Evolutionary conservation across 2,113 vertebrate species (phyloP).

Genomic region (Eleginops maclovinus): DNA sequence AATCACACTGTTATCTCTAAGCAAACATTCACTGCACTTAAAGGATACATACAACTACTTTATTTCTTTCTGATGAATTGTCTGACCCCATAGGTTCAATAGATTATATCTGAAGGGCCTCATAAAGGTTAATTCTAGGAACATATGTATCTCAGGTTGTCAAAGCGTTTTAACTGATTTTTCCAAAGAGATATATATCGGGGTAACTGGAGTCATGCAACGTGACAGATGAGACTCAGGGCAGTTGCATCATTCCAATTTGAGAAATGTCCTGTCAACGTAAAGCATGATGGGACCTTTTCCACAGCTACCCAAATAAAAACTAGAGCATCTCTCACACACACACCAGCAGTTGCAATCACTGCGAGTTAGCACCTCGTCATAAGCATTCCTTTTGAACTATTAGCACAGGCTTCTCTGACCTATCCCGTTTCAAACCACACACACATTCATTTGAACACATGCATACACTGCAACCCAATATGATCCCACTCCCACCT

Average conservation of each 20-base stretch:
- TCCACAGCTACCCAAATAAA: constrained; percentile 62
- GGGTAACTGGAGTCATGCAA: constrained; percentile 14
- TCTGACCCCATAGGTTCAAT: neutral
- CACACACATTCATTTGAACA: constrained; percentile 33
- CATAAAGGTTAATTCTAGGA: neutral
- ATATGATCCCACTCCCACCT: constrained; percentile 57
- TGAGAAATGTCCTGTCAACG: constrained; percentile 70
- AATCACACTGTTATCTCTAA: too few species aligned
- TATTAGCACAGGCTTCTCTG: constrained; percentile 76
- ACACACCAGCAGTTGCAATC: constrained; percentile 72
- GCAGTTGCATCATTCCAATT: constrained; percentile 68
- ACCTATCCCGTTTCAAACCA: constrained; percentile 69
- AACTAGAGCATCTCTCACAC: constrained; percentile 3
- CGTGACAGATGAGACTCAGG: constrained; percentile 35
- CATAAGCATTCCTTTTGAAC: constrained; percentile 82
- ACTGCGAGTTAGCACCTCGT: constrained; percentile 83
- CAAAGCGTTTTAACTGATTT: constrained; percentile 25
- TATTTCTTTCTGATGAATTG: neutral
- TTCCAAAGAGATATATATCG: constrained; percentile 22
- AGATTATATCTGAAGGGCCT: neutral
- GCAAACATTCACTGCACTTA: neutral
- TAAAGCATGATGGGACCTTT: constrained; percentile 61
- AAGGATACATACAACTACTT: neutral
- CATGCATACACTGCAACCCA: constrained; percentile 56
- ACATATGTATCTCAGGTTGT: neutral